Evolutionary conservation across 2,797 vertebrate species (phyloP).

Genomic region (Sebastes miniatus): DNA sequence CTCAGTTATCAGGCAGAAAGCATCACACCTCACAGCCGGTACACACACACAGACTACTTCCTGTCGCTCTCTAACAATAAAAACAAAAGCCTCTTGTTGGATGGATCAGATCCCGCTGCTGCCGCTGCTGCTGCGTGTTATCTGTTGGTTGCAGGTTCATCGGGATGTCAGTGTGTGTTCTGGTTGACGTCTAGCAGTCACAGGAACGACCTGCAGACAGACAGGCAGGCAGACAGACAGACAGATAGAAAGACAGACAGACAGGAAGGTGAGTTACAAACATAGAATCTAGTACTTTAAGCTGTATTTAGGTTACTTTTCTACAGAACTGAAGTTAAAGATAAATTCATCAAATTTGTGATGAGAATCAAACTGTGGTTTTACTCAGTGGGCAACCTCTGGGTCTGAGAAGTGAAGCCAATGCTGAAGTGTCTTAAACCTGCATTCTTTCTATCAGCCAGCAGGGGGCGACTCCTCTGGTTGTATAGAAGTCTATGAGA

Average conservation of each 20-base stretch:
- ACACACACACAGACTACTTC: conserved; percentile 36
- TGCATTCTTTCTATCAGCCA: too few species aligned
- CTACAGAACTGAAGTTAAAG: neutral
- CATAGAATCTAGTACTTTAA: neutral
- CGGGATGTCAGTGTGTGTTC: conserved; percentile 12
- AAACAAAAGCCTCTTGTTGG: conserved; percentile 44
- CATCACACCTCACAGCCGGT: conserved; percentile 29
- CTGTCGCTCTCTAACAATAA: conserved; percentile 40
- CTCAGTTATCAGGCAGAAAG: conserved; percentile 45
- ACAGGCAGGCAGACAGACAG: neutral
- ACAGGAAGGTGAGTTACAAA: neutral
- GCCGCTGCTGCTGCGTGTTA: conserved; percentile 6
- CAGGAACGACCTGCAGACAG: conserved; percentile 66
- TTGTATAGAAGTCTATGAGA: too few species aligned
- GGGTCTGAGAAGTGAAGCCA: too few species aligned
- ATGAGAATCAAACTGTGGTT: neutral
- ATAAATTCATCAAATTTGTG: neutral
- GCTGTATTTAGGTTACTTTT: neutral
- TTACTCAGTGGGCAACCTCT: too few species aligned
- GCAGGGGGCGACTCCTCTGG: too few species aligned
- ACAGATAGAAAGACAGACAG: neutral
- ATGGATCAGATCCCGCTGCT: conserved; percentile 25
- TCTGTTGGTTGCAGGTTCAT: conserved; percentile 42
- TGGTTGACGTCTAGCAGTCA: conserved; percentile 66
- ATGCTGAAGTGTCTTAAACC: too few species aligned